These are phyloP conservation scores for Drymonia ruficornis DNA, from an alignment of 2,888 invertebrate species.

Conservation along the genomic window DNA sequence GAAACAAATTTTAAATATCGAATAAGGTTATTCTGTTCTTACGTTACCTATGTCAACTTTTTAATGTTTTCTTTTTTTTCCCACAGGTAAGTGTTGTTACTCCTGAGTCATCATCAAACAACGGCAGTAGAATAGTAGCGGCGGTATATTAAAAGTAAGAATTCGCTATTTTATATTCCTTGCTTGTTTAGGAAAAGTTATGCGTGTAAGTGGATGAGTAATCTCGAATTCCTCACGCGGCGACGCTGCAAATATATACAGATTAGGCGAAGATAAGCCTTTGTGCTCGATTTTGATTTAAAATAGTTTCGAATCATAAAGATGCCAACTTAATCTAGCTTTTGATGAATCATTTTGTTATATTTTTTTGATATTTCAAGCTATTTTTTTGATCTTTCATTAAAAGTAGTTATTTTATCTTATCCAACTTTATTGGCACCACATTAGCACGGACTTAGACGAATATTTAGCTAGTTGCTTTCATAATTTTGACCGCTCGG, in stretches of 20 bases:
- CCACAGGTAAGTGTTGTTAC: constrained; percentile 50
- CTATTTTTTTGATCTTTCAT: no score
- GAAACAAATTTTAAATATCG: not conserved
- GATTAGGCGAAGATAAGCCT: no score
- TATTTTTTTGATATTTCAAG: no score
- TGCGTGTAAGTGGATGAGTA: constrained; percentile 27
- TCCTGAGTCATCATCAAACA: constrained; percentile 17
- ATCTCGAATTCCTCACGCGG: constrained; percentile 31
- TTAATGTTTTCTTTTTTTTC: constrained; percentile 28
- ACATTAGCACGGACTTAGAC: no score
- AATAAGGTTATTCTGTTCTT: not conserved
- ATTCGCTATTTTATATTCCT: constrained; percentile 21
- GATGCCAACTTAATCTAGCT: no score
- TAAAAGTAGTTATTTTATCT: no score
- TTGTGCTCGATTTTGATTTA: no score
- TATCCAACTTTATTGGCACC: no score
- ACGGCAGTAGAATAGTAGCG: constrained; percentile 7
- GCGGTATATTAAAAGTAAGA: constrained; percentile 22
- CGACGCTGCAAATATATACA: constrained; percentile 10
- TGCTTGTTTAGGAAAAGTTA: constrained; percentile 26
- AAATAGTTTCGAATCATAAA: no score
- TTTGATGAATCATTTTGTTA: no score
- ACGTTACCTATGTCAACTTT: constrained; percentile 1
- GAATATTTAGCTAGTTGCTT: no score
- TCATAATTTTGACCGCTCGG: no score